Base-by-base conservation (phyloP, 2,113 vertebrate genomes). In the Poeciliopsis occidentalis region DNA sequence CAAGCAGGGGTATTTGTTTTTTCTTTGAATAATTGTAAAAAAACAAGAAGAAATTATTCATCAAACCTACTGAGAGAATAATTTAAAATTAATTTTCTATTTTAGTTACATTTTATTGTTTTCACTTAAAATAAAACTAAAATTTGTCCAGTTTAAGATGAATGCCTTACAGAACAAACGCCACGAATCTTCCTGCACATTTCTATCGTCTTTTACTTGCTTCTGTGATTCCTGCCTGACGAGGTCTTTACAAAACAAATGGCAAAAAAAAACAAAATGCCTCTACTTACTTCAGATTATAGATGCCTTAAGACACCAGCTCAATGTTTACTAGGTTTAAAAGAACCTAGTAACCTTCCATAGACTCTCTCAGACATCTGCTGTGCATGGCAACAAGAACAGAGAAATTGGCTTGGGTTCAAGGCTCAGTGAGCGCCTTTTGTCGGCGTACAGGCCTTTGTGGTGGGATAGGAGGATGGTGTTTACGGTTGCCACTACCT, bases 311-410 rank as follows among this genome's bases (percentile, higher is more conserved):
- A 75, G 78, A 83, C 32, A 32, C 12, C 4, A 26, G 65, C 34
- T 60, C 61, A 67, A 68, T 72, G 41, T 72, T 69, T 78, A 57
- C 63, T 76, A 57, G 22, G 69, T 78, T 71, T 30, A 51, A 64
- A 80, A 84, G 76, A 71, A 78, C 68, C 85, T 69, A 47, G 82
- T 65, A 81, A 85, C 80, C 81, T 88, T 86, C 80, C 83, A 87
- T 87, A 88, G 86, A 75, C 85, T 86, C 80, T 66, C 81, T 0
- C 41, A 89, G 92, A 93, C 91, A 91, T 92, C 91, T 93, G 91
- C 91, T 80, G 73, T 86, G 80, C 87, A 87, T 71, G 88, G 90
- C 80, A 79, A 78, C 86, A 72, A 82, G 86, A 90, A 91, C 78
- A 74, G 83, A 88, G 87, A 64, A 85, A 80, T 90, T 93, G 91